These are phyloP conservation scores for Cacoxenus indagator DNA, from an alignment of 2,888 invertebrate species.

Conservation along the genomic window DNA sequence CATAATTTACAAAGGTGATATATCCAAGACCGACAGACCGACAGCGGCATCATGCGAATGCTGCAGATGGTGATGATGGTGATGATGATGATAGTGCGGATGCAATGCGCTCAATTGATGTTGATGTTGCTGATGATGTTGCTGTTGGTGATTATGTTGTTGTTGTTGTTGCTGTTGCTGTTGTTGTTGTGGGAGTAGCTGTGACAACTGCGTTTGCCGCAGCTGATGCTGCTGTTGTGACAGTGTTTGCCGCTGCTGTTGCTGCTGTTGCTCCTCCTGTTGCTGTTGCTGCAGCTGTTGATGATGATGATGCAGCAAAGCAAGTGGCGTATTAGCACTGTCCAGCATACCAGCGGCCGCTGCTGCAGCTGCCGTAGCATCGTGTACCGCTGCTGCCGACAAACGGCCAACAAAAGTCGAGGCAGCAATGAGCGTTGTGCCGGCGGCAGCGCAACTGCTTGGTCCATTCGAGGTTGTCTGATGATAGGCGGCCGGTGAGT, in stretches of 20 bases:
- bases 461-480: constrained; percentile 4
- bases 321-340: constrained; percentile 44
- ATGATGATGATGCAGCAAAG: constrained; percentile 33
- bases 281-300: constrained; percentile 41
- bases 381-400: constrained; percentile 34
- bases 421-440: constrained; percentile 20
- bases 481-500: constrained; percentile 56
- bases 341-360: constrained; percentile 55
- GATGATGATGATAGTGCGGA: constrained; percentile 43
- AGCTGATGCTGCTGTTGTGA: constrained; percentile 39
- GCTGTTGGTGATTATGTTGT: constrained; percentile 38
- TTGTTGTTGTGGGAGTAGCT: constrained; percentile 38
- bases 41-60: constrained; percentile 52
- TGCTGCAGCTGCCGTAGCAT: constrained; percentile 7
- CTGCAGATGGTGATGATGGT: constrained; percentile 46
- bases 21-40: constrained; percentile 70
- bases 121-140: constrained; percentile 50
- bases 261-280: constrained; percentile 49
- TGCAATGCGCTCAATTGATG: constrained; percentile 33
- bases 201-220: constrained; percentile 36
- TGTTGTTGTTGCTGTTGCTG: constrained; percentile 39
- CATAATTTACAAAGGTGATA: constrained; percentile 70
- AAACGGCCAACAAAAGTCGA: constrained; percentile 28
- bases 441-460: constrained; percentile 22
- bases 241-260: constrained; percentile 43